Conservation (phyloP, 1,140 invertebrate species). For the silkworm (Bombyx mori) region DNA sequence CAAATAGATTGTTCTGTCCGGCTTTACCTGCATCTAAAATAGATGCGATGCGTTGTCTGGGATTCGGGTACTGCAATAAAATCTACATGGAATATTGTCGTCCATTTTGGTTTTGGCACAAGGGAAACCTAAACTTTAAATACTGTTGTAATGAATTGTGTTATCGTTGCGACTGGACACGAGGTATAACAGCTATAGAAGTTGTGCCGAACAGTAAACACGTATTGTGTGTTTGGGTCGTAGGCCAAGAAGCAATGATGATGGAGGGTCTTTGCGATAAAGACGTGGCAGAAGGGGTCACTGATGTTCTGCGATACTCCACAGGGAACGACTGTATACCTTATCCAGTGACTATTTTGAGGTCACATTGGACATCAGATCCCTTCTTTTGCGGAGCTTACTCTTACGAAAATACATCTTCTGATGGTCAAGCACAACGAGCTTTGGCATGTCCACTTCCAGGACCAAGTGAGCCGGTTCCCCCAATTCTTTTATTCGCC, state of each 20-base stretch:
- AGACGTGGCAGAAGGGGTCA: conserved; percentile 75
- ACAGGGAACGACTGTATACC: conserved; percentile 75
- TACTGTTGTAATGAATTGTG: conserved; percentile 72
- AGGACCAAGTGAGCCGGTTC: conserved; percentile 64
- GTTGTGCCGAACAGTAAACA: conserved; percentile 75
- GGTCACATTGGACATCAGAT: conserved; percentile 76
- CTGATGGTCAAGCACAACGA: conserved; percentile 72
- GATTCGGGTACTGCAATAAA: conserved; percentile 81
- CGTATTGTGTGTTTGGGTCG: conserved; percentile 73
- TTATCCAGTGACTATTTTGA: conserved; percentile 74
- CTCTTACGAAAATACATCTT: conserved; percentile 72
- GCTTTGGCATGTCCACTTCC: conserved; percentile 75
- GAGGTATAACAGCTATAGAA: conserved; percentile 73
- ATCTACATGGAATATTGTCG: conserved; percentile 83
- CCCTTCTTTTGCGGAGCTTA: conserved; percentile 77
- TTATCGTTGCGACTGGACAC: conserved; percentile 76
- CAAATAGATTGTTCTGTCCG: conserved; percentile 80
- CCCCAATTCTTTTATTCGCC: conserved; percentile 79
- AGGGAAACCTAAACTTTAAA: conserved; percentile 72
- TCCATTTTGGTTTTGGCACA: conserved; percentile 80
- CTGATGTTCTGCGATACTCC: conserved; percentile 73
- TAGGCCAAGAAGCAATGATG: conserved; percentile 75
- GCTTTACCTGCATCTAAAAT: conserved; percentile 78
- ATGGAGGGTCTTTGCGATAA: conserved; percentile 80
- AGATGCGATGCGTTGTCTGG: conserved; percentile 78